A percentile compares a stretch with the other conserved stretches of the same genome.
Conservation (phyloP, 2,113 vertebrate species). For the Mormoops blainvillei region DNA sequence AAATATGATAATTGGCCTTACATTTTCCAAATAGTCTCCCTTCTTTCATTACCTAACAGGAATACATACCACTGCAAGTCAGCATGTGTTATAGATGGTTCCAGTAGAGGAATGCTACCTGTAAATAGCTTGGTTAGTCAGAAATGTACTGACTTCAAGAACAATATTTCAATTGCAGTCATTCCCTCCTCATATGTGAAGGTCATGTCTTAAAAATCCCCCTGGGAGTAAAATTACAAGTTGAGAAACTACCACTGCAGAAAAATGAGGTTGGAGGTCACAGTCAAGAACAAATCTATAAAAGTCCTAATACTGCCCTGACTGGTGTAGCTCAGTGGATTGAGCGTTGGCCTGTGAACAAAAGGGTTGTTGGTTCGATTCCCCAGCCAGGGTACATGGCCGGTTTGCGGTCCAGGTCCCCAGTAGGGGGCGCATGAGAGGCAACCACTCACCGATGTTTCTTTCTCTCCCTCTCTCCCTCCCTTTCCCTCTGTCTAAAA, state of each 20-base stretch:
- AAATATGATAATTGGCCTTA: constrained; percentile 44
- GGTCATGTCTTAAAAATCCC: constrained; percentile 13
- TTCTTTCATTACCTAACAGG: not conserved
- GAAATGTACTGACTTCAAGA: constrained; percentile 2
- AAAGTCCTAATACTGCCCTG: no score
- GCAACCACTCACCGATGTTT: no score
- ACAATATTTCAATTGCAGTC: not conserved
- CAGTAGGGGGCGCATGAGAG: no score
- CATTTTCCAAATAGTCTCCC: not conserved
- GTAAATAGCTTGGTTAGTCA: not conserved
- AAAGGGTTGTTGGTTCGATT: no score
- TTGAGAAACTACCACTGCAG: not conserved
- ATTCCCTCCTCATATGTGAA: constrained; percentile 4
- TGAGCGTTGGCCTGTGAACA: no score
- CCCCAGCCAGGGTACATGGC: no score
- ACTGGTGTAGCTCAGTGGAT: no score
- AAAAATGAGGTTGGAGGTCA: not conserved
- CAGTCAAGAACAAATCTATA: not conserved
- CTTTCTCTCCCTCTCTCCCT: no score
- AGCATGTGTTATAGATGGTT: not conserved
- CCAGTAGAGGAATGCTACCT: not conserved
- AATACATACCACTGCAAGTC: not conserved
- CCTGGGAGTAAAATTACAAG: constrained; percentile 1
- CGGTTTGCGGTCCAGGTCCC: no score
- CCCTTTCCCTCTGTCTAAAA: no score